Conservation (phyloP, 2,113 vertebrate genomes). For the Strix uralensis region DNA sequence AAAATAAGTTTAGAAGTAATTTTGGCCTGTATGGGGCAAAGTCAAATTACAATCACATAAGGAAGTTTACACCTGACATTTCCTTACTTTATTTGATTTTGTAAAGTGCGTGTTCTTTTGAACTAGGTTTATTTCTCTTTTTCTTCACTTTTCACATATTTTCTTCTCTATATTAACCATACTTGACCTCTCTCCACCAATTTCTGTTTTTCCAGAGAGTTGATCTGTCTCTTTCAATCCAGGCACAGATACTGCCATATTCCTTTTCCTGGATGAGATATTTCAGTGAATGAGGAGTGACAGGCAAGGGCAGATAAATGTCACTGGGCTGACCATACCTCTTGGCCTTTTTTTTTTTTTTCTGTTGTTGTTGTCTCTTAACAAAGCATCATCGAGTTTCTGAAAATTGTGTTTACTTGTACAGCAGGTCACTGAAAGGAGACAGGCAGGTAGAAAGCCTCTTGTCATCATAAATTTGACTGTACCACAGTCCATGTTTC, state of each 20-base stretch:
- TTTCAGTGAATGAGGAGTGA: not conserved
- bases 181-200: not conserved
- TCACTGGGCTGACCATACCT: not conserved
- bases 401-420: not conserved
- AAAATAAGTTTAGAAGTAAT: not conserved
- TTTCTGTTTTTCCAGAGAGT: not conserved
- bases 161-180: not conserved
- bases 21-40: not conserved
- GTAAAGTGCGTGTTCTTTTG: not conserved
- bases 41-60: not conserved
- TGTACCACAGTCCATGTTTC: not conserved
- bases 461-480: not conserved
- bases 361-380: not conserved
- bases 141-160: not conserved
- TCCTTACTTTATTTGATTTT: not conserved
- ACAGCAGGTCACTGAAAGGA: not conserved
- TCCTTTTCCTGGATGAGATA: not conserved
- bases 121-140: not conserved
- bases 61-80: not conserved
- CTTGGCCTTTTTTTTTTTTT: not conserved
- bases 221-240: not conserved
- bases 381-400: not conserved
- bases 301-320: not conserved
- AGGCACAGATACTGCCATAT: not conserved
- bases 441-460: not conserved